Base-by-base conservation (phyloP, 2,113 vertebrate genomes). In the Nibea coibor region DNA sequence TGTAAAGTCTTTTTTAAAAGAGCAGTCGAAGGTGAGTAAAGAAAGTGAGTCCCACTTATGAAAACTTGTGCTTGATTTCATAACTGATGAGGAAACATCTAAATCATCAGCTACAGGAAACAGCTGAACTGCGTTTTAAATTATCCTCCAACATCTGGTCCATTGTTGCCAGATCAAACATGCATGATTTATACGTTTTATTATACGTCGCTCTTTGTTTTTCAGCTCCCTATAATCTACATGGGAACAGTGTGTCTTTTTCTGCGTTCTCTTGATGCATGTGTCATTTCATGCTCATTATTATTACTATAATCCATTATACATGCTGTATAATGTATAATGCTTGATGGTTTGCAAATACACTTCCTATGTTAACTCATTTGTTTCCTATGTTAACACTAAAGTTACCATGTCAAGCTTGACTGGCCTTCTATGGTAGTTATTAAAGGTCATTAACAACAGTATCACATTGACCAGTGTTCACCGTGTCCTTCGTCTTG, bases 1-100 rank as follows among this genome's bases (percentile, higher is more conserved):
- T 99, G 98, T 90, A 99, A 99, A 88, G 98, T 99, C 85, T 99
- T 99, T 95, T 99, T 99, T 92, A 99, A 99, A 92, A 96, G 98
- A 88, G 98, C 98, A 4, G 97, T 99, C 69, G 98, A 99, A 97
- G 98, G 98, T 99, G 95, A 90, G 94, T 5, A 42, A 22, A 70
- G 4, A 14, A 54, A 65, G 3, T 50, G 26, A 53, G 0, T 1
- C 8, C 5, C 11, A 11, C 31, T 58, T 57, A 3, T 12, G 10
- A 2, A 69, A 9, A 51, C 35, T 20, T 15, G 0, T 17, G 6
- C 12, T 43, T 42, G 11, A 6, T 20, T 61, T 71, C 24, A 12
- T n/a, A 17, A 39, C 12, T 39, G 22, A 12, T 22, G 39, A 45
- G 3, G 19, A 69, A 28, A 53, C 19, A 0, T 1, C 5, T 2